phyloP scores from a whole-genome alignment of 2,888 invertebrate genomes.

The Noctua pronuba region DNA sequence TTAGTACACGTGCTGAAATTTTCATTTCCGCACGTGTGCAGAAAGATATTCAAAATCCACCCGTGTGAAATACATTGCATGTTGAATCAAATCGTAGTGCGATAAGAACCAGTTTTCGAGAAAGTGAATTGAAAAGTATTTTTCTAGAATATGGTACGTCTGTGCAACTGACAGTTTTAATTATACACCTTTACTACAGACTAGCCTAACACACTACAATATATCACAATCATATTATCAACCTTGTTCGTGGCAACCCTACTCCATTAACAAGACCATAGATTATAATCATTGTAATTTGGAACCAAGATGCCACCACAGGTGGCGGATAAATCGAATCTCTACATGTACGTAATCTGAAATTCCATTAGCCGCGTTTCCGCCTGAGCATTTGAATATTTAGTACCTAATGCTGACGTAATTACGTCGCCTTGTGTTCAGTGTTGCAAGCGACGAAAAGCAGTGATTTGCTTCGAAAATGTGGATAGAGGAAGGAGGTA shows the following conservation, averaged over 20 bases:
- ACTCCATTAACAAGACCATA: constrained; percentile 31
- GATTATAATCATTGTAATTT: constrained; percentile 52
- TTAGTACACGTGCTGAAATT: too few species aligned
- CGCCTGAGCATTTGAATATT: constrained; percentile 69
- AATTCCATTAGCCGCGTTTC: constrained; percentile 72
- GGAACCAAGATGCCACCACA: constrained; percentile 54
- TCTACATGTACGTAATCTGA: constrained; percentile 66
- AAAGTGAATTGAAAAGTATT: too few species aligned
- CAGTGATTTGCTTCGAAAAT: constrained; percentile 47
- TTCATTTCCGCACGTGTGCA: too few species aligned
- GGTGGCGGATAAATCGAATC: constrained; percentile 56
- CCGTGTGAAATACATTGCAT: too few species aligned
- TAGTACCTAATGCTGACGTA: constrained; percentile 61
- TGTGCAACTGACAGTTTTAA: neutral
- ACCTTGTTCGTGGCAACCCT: neutral
- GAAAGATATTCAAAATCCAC: too few species aligned
- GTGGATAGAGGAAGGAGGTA: neutral
- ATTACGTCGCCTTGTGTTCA: constrained; percentile 47
- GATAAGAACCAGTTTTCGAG: too few species aligned
- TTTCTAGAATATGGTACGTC: too few species aligned
- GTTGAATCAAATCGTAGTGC: too few species aligned
- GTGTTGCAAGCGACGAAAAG: constrained; percentile 46
- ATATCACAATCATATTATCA: neutral
- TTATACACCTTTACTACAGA: neutral
- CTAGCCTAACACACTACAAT: neutral